Evolutionary conservation across 2,888 invertebrate genomes (phyloP), one percentile per base, ranked within the genome.

Genomic region (Tachina fera): DNA sequence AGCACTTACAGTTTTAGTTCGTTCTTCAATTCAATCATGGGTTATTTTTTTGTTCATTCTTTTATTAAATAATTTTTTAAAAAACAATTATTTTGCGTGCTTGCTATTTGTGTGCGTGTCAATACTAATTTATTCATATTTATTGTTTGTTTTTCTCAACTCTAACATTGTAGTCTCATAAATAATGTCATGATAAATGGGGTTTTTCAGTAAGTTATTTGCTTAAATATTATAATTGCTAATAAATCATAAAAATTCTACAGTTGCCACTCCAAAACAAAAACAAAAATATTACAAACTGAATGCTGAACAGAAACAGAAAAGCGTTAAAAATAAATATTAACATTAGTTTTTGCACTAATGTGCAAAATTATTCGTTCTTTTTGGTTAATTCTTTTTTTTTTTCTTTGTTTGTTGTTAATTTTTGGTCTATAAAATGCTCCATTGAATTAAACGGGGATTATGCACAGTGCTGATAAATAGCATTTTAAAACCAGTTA

Each of bases 161-260:
- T n/a, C 45, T n/a, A 81, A 82, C 81, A 85, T 63, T 82, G 78
- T 82, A 72, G 61, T 76, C 79, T 83, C 79, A 86, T 86, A 83
- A 86, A 86, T 83, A 76, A 83, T 86, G 83, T 83, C 76, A 86
- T 77, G 76, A 83, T 86, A 56, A 70, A 86, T 86, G 79, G 67
- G 61, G 41, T 81, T 72, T 68, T 75, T 74, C 16, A 47, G 22
- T 77, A 51, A 31, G 9, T 60, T 75, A 58, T 74, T 81, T 67
- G 71, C 63, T 77, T 74, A 61, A 47, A 70, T 70, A 87, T 78
- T 81, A 77, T 78, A 81, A 84, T 81, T 87, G 84, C 78, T 81
- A 87, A 84, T 78, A 84, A 86, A 83, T 83, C 83, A 83, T 83
- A 83, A 58, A 65, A 16, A 53, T 60, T 81, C 58, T 45, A 11